A percentile compares a stretch with the other conserved stretches of the same genome.
phyloP scores from a whole-genome alignment of 1,140 invertebrate species.

The Pogonus chalceus region DNA sequence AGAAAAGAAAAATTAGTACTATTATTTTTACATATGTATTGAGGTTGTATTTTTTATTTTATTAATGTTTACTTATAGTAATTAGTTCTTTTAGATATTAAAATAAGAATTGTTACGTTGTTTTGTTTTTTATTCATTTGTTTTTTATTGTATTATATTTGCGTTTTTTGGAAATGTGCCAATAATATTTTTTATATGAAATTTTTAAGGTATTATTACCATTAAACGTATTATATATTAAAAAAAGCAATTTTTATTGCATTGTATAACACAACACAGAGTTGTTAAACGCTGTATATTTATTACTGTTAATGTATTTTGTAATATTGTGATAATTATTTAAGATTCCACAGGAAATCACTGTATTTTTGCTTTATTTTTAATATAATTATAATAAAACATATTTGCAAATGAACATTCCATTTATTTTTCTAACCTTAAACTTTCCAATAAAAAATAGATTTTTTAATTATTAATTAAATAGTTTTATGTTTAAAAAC shows the following conservation, averaged over 20 bases:
- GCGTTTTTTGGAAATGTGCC: background rate
- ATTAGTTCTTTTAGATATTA: background rate
- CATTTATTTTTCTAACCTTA: no score
- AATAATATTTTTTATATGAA: background rate
- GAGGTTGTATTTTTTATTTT: background rate
- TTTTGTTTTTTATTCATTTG: background rate
- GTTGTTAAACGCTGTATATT: background rate
- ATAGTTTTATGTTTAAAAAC: no score
- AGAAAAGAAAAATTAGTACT: background rate
- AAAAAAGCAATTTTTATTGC: background rate
- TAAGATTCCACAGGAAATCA: background rate
- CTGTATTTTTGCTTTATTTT: background rate
- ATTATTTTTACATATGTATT: background rate
- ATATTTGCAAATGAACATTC: no score
- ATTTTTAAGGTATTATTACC: background rate
- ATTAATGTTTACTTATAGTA: background rate
- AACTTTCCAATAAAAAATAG: no score
- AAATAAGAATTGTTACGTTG: background rate
- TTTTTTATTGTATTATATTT: background rate
- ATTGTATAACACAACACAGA: background rate
- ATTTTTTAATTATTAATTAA: no score
- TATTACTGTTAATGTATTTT: background rate
- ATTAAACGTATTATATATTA: background rate
- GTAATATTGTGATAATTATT: slow-evolving; percentile 4
- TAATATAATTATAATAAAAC: background rate